Base-by-base conservation (phyloP, 2,888 invertebrate genomes). In the Chymomyza caudatula region DNA sequence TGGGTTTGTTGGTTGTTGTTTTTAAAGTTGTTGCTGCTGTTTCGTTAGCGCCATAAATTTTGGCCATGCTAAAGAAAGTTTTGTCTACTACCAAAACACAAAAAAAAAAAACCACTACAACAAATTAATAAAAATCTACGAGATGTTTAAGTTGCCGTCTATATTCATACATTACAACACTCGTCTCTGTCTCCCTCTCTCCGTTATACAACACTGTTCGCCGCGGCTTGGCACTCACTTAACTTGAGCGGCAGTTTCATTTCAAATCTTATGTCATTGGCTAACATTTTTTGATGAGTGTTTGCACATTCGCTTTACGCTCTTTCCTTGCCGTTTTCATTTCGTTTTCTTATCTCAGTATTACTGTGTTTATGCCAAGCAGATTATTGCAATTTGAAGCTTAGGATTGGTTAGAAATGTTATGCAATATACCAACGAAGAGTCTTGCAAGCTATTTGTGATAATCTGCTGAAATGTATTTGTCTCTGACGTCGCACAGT, bases 1-100 rank as follows among this genome's bases (percentile, higher is more conserved):
- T n/a, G 42, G 42, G 6, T 42, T 6, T 42, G n/a, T n/a, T n/a
- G n/a, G 29, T 37, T 37, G 29, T 13, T 37, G 4, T 11, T 37
- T 8, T 11, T 37, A 37, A 37, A 37, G 29, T 37, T 63, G 54
- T 42, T 70, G 51, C 37, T 75, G 64, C 11, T 37, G 29, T 37
- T 11, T 1, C 29, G 8, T 49, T 53, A 54, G 68, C 54, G 57
- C 72, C 76, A 84, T 75, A 86, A 84, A 84, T 80, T 80, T 53
- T 59, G 63, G 72, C 52, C 71, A 64, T 67, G 67, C 70, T 37
- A 11, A 37, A 37, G 29, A 37, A 29, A 55, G 25, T 55, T 55
- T 17, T 20, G 20, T 25, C 29, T 29, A 53, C 22, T n/a, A 55
- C 22, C n/a, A 49, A 49, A 47, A 49, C 1, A 51, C 19, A 51